Conservation (phyloP, 2,797 vertebrate species). For the Eutrigla gurnardus region DNA sequence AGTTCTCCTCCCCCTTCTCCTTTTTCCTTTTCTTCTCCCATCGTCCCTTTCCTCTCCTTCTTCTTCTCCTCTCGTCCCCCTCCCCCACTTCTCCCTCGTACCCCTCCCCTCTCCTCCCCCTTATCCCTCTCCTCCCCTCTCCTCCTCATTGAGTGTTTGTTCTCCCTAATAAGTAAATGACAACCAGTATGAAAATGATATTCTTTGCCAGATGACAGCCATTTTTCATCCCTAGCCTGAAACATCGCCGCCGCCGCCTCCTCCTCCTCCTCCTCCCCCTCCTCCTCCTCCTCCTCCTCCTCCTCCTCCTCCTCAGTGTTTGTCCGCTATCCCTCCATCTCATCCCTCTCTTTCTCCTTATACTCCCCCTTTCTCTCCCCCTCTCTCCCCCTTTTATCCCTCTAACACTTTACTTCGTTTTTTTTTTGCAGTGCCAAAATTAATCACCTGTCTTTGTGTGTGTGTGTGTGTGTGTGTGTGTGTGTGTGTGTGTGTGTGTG, state of each 20-base stretch:
- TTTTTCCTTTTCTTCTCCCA: neutral
- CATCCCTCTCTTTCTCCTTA: conserved; percentile 53
- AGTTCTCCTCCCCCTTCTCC: neutral
- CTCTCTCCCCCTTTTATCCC: conserved; percentile 37
- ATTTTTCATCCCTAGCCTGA: conserved; percentile 74
- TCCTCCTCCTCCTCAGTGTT: conserved; percentile 46
- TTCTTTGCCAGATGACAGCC: conserved; percentile 69
- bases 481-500: conserved; percentile 66
- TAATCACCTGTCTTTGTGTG: conserved; percentile 77
- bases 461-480: conserved; percentile 65
- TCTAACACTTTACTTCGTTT: conserved; percentile 64
- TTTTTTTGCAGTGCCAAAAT: conserved; percentile 72
- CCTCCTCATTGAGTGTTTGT: conserved; percentile 43
- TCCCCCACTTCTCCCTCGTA: no score
- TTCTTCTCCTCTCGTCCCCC: neutral
- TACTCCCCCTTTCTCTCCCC: conserved; percentile 14
- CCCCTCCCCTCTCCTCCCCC: neutral
- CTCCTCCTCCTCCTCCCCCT: conserved; percentile 29
- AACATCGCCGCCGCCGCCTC: conserved; percentile 50
- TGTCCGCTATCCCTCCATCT: conserved; percentile 65
- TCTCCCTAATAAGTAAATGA: conserved; percentile 62
- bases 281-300: conserved; percentile 25
- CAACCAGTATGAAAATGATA: conserved; percentile 74
- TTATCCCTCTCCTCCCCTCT: neutral
- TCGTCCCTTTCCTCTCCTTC: no score